Percentiles rank a stretch among this genome's conserved stretches.
Evolutionary conservation across 2,113 vertebrate species (phyloP).

Genomic region (Beaufortia kweichowensis): DNA sequence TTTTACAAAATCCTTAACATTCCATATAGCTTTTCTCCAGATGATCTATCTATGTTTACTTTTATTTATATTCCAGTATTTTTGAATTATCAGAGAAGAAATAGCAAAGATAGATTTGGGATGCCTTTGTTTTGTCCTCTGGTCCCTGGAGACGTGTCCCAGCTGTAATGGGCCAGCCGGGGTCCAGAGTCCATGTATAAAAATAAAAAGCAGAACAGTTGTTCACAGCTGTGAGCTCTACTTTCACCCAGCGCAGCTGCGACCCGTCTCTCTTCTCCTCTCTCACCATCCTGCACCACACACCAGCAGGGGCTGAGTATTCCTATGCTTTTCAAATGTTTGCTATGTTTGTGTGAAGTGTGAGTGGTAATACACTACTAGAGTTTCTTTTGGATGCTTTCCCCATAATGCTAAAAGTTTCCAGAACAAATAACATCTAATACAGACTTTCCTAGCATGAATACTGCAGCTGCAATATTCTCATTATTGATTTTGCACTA

Average conservation of each 20-base stretch:
- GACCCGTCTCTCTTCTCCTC: slow-evolving; percentile 1
- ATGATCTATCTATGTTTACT: background rate
- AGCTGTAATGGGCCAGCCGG: slow-evolving; percentile 23
- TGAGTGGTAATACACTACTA: slow-evolving; percentile 18
- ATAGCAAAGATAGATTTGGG: slow-evolving; percentile 28
- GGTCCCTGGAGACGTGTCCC: slow-evolving; percentile 17
- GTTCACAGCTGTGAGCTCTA: slow-evolving; percentile 48
- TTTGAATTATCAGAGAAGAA: slow-evolving; percentile 1
- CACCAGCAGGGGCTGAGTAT: background rate
- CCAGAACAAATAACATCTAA: slow-evolving; percentile 1
- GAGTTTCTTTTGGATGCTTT: slow-evolving; percentile 15
- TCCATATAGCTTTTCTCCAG: background rate
- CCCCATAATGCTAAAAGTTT: slow-evolving; percentile 8
- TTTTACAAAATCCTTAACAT: too few species aligned
- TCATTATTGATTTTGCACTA: too few species aligned
- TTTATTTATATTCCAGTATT: background rate
- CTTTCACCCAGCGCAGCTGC: slow-evolving; percentile 43
- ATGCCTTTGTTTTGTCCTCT: slow-evolving; percentile 32
- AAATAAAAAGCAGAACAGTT: slow-evolving; percentile 42
- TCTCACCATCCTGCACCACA: background rate
- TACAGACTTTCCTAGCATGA: background rate
- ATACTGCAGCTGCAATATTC: too few species aligned
- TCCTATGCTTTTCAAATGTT: background rate
- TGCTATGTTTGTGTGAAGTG: background rate
- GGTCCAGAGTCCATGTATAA: slow-evolving; percentile 13